phyloP scores from a whole-genome alignment of 2,888 invertebrate genomes.

The Agrochola lota region DNA sequence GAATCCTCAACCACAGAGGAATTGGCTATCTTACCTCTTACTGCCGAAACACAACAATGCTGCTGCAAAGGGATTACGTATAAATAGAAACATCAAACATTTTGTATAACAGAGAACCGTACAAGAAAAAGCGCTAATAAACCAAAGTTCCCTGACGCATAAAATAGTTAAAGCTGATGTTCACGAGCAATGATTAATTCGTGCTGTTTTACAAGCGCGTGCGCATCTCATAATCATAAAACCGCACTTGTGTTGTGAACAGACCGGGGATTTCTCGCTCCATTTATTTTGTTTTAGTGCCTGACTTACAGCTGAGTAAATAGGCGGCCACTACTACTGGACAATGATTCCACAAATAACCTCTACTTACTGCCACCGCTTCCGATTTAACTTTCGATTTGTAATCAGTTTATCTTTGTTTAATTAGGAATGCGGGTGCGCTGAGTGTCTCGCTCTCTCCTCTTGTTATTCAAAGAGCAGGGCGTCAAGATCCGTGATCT shows the following conservation, averaged over 20 bases:
- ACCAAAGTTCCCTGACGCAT: slow-evolving; percentile 47
- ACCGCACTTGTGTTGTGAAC: slow-evolving; percentile 75
- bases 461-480: slow-evolving; percentile 58
- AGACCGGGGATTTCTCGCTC: slow-evolving; percentile 79
- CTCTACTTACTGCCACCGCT: slow-evolving; percentile 53
- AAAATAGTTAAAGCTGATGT: slow-evolving; percentile 61
- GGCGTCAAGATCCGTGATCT: slow-evolving; percentile 60
- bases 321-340: slow-evolving; percentile 68
- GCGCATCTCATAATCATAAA: slow-evolving; percentile 84
- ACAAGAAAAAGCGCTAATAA: slow-evolving; percentile 44
- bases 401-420: slow-evolving; percentile 62
- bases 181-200: slow-evolving; percentile 74
- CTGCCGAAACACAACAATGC: too few relatives aligned
- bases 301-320: slow-evolving; percentile 79
- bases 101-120: slow-evolving; percentile 16
- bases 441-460: slow-evolving; percentile 56
- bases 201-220: slow-evolving; percentile 72
- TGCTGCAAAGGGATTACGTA: background rate
- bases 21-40: too few relatives aligned
- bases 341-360: slow-evolving; percentile 70
- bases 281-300: slow-evolving; percentile 81
- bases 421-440: slow-evolving; percentile 57
- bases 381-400: slow-evolving; percentile 64
- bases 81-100: slow-evolving; percentile 29
- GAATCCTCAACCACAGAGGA: too few relatives aligned